Conservation (phyloP, 2,113 vertebrate species). For the Lycaon pictus region DNA sequence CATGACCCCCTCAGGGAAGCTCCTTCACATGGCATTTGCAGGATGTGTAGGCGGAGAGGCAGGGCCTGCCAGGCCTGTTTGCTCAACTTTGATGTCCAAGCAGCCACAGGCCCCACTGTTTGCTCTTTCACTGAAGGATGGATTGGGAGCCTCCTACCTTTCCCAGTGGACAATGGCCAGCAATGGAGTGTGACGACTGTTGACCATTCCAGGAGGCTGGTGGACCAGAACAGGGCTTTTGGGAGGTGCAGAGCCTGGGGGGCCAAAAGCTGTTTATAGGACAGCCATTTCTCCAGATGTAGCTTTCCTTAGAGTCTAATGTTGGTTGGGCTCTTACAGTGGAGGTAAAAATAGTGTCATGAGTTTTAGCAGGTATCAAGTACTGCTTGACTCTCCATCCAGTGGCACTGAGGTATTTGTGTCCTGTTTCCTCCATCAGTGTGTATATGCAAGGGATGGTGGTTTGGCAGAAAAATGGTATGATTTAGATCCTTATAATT, state of each 20-base stretch:
- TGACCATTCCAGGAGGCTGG: conserved; percentile 91
- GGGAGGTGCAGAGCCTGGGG: conserved; percentile 63
- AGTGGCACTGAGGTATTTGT: background rate
- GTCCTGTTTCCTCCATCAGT: conserved; percentile 42
- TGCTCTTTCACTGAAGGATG: conserved; percentile 85
- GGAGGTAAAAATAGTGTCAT: conserved; percentile 54
- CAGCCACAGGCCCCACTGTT: conserved; percentile 88
- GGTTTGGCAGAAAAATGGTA: conserved; percentile 26
- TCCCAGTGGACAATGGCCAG: conserved; percentile 91
- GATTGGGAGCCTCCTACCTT: conserved; percentile 85
- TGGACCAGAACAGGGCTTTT: conserved; percentile 83
- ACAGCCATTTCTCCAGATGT: conserved; percentile 72
- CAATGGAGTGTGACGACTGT: conserved; percentile 91
- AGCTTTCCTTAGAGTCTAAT: conserved; percentile 58
- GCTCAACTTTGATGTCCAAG: conserved; percentile 95
- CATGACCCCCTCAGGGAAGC: conserved; percentile 83
- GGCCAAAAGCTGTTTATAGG: conserved; percentile 58
- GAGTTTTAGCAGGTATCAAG: background rate
- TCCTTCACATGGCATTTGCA: conserved; percentile 81
- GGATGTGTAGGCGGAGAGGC: conserved; percentile 74
- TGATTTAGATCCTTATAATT: conserved; percentile 49
- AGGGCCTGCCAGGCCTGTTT: conserved; percentile 86
- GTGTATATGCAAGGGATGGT: background rate
- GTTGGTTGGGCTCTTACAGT: conserved; percentile 7
- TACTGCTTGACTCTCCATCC: background rate